Base-by-base conservation (phyloP, 2,113 vertebrate genomes). In the Opisthocomus hoazin region DNA sequence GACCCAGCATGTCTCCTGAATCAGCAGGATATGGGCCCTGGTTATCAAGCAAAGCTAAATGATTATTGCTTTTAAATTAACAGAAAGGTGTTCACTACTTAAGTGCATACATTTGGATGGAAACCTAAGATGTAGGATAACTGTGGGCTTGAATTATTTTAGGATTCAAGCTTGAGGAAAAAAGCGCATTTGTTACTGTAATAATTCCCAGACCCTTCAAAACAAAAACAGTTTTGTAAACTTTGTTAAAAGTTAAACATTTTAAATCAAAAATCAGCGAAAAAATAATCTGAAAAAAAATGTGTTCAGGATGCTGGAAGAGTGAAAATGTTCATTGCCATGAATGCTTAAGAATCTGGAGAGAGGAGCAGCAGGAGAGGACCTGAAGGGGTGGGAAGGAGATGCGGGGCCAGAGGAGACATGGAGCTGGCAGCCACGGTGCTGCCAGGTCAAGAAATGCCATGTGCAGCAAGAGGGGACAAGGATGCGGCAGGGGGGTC, bases 401-500 rank as follows among this genome's bases (percentile, higher is more conserved):
- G 37, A 34, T 39, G 30, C 0, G 2, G 43, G 37, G 43, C 29
- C 58, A 51, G 56, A 79, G 29, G 24, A 68, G 36, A 13, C 5
- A 9, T 8, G 5, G 41, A 43, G 57, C 71, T 73, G 89, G 45
- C 43, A 70, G 26, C 43, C 3, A 1, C 0, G 0, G 58, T 18
- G 36, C 51, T 89, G 26, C 26, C 3, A 6, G 22, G 34, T 30
- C 29, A 26, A 27, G 58, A 76, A 84, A 53, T 21, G 60, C 23
- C 60, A 22, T 0, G 0, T 58, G 43, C 48, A 61, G 26, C 0
- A 1, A 21, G 36, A 77, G 11, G 11, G 16, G 45, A 68, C 39
- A 20, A 12, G 10, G 36, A 48, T 41, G 39, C 0, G 0, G 12
- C 23, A n/a, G 34, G 16, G 50, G 0, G 1, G 0, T 29, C 9